Evolutionary conservation across 1,140 invertebrate species (phyloP), one percentile per base, ranked within the genome.

Genomic region (Leptestheria dahalacensis): DNA sequence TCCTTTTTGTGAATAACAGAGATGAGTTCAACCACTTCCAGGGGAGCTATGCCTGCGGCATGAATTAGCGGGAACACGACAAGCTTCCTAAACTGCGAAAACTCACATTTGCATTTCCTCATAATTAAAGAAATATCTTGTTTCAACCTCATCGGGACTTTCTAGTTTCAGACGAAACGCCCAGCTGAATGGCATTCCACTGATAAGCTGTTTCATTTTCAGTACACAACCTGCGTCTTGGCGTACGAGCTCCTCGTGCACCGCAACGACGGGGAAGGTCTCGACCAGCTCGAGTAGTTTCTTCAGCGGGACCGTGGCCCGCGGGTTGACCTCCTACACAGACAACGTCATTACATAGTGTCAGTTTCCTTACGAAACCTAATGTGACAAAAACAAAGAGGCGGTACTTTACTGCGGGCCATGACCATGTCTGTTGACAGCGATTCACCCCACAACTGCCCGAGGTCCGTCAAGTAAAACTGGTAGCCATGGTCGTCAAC

Each of bases 1-100:
- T 56, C 54, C 29, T 56, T 56, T 26, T 29, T 24, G 24, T 56
- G 18, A 29, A 56, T 56, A 11, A 56, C 29, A 15, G 24, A n/a
- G 6, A 23, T 12, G 21, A 56, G 33, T 56, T 56, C 18, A 6
- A 9, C 33, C 6, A 41, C 15, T 41, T 41, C 15, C 15, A 15
- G 6, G 15, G 33, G 6, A 6, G 33, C 33, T 41, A 41, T 9
- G 15, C 6, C 33, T 15, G 33, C 33, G 33, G 33, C 33, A 9
- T 41, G 6, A 9, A 41, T 41, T 41, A 41, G 15, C 15, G 33
- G 33, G 6, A 41, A 9, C 33, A 15, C 15, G 33, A 41, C 33
- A 41, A 41, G 33, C 33, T 41, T 41, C 33, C 15, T 41, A 15
- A 41, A 41, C 33, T 41, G 15, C 33, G 33, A 41, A 15, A 41